Evolutionary conservation across 2,888 invertebrate genomes (phyloP), one percentile per base, ranked within the genome.

Genomic region (Calliphora vomitoria): DNA sequence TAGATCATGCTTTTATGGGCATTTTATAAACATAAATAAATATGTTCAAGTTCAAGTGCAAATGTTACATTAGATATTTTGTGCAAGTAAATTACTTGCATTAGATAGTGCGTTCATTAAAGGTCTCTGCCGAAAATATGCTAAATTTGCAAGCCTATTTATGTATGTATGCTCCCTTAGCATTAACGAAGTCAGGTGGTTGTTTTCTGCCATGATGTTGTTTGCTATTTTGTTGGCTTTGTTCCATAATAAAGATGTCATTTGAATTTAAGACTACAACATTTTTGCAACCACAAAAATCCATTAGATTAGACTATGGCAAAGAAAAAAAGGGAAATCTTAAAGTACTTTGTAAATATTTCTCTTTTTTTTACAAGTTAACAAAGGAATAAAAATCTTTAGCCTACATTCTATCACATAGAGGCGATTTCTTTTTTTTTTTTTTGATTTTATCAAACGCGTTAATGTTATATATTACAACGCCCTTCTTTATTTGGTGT

Each of bases 211-310:
- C 55, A 72, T 20, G 41, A 10, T 8, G 44, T 55, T 83, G 50
- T 71, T 64, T 55, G 44, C n/a, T 71, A 53, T 75, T 64, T 80
- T 83, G 53, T 71, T 64, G 64, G 20, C 35, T 60, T 85, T 69
- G 68, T 75, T 72, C 35, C 25, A 44, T 79, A 87, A 87, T 87
- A 87, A 87, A 85, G 87, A 85, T 85, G 87, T 87, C 87, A 80
- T 38, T 79, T 55, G 72, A 55, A 87, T 87, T 87, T 87, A 87
- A 79, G 79, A 78, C 82, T 82, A 71, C 75, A 86, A 38, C 20
- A 76, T 68, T 55, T 38, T 75, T 75, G 74, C 31, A 82, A 87
- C 85, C 50, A 87, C 85, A 75, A 85, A 87, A 87, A 64, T 87
- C 85, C 87, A 87, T 87, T 87, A 87, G 87, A 87, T 79, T 69